Evolutionary conservation across 2,797 vertebrate species (phyloP), one percentile per base, ranked within the genome.

Genomic region (Crypturellus tataupa): DNA sequence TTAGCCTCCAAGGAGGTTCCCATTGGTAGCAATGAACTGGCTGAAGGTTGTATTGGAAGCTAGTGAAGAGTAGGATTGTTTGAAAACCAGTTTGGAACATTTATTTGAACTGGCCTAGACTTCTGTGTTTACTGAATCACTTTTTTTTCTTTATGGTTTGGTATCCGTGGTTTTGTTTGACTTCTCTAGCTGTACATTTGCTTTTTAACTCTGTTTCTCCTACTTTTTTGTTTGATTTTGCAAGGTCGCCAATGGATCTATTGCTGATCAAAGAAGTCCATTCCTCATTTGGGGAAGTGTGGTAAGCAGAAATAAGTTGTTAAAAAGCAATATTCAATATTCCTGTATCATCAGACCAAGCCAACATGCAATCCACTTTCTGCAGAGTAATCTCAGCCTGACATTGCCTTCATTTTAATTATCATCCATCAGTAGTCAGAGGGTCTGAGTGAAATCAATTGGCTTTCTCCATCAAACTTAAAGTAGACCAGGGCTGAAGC

Each of bases 271-370:
- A 69, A 76, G 27, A 56, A 2, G 67, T 1, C 20, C 33, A 17
- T 55, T 14, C 16, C 72, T 85, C 33, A 29, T 63, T 85, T 70
- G 53, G 24, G 69, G 39, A 85, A 76, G 13, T 18, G 44, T 3
- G 11, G 6, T 63, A 72, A 81, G 42, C 13, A 68, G 42, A 87
- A 72, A n/a, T n/a, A 89, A 73, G 21, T 60, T 70, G 56, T 24
- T 81, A 85, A 87, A 18, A 76, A 79, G 20, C 7, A 37, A 33
- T 79, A 63, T 55, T 93, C 46, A 75, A 33, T 76, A 87, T 78
- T 78, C 31, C n/a, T 75, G n/a, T 33, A 65, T 71, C 49, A 58
- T 68, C 77, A 71, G 37, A 40, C 33, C 37, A 75, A 78, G 10
- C 10, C 23, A 62, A 91, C 83, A 87, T 20, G n/a, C 29, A 39